Conservation (phyloP, 2,113 vertebrate genomes). For the Pseudorectes ferrugineus region DNA sequence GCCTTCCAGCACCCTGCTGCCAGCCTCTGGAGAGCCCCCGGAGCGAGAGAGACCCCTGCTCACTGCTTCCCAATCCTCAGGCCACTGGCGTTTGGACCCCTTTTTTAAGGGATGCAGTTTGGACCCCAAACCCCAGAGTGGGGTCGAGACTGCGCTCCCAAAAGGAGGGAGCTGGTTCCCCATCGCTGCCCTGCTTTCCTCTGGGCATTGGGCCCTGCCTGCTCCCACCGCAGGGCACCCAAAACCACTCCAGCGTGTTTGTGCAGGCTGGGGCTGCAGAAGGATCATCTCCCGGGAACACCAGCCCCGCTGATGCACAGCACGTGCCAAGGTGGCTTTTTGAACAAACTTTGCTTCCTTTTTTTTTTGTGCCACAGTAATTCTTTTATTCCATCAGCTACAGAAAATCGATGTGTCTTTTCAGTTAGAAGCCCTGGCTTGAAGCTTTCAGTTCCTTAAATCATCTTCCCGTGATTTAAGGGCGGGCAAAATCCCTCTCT, state of each 20-base stretch:
- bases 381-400: conserved; percentile 21
- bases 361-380: not conserved
- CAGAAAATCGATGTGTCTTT: conserved; percentile 48
- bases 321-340: not conserved
- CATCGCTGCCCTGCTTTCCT: too few relatives aligned
- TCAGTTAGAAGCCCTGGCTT: conserved; percentile 4
- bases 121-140: not conserved
- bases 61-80: rapidly evolving
- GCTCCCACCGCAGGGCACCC: not conserved
- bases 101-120: not conserved
- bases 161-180: not conserved
- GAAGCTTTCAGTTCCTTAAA: conserved; percentile 31
- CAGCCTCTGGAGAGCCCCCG: rapidly evolving
- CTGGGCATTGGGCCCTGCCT: not conserved
- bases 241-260: rapidly evolving
- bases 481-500: not conserved
- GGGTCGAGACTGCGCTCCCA: rapidly evolving
- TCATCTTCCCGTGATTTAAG: not conserved
- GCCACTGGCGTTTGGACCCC: rapidly evolving
- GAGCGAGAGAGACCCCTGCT: not conserved
- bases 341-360: not conserved
- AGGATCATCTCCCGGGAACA: not conserved
- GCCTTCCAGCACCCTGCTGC: not conserved
- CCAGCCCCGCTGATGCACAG: not conserved
- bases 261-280: not conserved